Evolutionary conservation across 1,140 invertebrate genomes (phyloP).

Genomic region (Stegodyphus dumicola): DNA sequence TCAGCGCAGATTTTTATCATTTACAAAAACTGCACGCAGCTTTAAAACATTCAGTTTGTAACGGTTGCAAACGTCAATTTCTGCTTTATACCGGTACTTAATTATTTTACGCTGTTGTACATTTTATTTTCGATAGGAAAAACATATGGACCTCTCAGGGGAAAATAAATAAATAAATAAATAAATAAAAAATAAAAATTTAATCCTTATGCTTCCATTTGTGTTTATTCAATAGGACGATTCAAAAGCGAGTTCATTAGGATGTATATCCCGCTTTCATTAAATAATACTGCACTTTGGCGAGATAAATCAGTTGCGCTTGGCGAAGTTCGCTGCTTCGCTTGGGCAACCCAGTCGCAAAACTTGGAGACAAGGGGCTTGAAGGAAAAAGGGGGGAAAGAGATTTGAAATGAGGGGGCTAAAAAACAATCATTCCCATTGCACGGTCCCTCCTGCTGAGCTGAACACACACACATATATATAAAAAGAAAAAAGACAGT

Average conservation of each 20-base stretch:
- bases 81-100: no score
- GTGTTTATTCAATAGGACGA: no score
- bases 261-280: not conserved
- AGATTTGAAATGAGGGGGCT: slow-evolving; percentile 57
- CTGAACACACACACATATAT: slow-evolving; percentile 12
- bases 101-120: no score
- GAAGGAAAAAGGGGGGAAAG: not conserved
- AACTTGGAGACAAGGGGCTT: slow-evolving; percentile 45
- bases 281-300: slow-evolving; percentile 3
- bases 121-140: no score
- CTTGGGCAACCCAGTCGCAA: slow-evolving; percentile 36
- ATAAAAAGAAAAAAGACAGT: slow-evolving; percentile 50
- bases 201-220: no score
- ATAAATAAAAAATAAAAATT: no score
- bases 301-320: slow-evolving; percentile 7
- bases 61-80: no score
- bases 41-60: no score
- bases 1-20: no score
- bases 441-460: slow-evolving; percentile 18
- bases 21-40: no score
- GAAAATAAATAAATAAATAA: no score
- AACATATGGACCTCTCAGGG: no score
- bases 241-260: not conserved
- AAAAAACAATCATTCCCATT: slow-evolving; percentile 60
- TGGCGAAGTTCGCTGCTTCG: slow-evolving; percentile 23